phyloP scores from a whole-genome alignment of 92 coral and sea anemone species.

The Porites cylindrica region DNA sequence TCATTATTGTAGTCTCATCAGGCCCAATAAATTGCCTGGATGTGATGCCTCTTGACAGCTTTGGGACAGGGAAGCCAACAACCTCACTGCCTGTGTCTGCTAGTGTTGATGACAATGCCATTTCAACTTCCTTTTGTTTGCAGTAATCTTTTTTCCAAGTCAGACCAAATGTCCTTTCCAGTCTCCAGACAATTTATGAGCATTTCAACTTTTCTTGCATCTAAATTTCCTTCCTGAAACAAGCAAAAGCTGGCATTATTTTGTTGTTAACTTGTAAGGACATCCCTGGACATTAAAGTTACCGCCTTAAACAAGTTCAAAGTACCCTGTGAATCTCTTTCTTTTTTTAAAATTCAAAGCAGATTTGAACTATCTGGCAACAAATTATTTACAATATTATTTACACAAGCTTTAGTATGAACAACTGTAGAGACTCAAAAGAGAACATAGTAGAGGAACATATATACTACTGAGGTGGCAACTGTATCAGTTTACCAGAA shows the following conservation, averaged over 20 bases:
- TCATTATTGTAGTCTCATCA: too few species aligned
- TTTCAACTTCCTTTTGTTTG: conserved; percentile 28
- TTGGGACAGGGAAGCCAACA: neutral
- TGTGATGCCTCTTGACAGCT: too few species aligned
- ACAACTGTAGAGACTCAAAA: too few species aligned
- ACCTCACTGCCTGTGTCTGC: neutral
- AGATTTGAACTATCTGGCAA: too few species aligned
- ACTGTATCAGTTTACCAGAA: too few species aligned
- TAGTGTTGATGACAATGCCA: neutral
- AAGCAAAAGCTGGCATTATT: neutral
- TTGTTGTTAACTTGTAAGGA: neutral
- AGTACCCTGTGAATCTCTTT: neutral
- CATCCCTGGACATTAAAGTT: neutral
- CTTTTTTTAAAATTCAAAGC: neutral
- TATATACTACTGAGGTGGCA: too few species aligned
- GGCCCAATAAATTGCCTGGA: too few species aligned
- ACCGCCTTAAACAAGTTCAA: neutral
- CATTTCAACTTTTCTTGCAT: conserved; percentile 64
- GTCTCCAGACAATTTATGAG: conserved; percentile 76
- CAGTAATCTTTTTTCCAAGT: conserved; percentile 66
- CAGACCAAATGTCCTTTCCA: conserved; percentile 87
- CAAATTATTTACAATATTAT: too few species aligned
- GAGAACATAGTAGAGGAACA: too few species aligned
- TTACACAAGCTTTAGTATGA: too few species aligned
- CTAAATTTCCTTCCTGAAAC: conserved; percentile 64